Evolutionary conservation across 2,888 invertebrate species (phyloP), one percentile per base, ranked within the genome.

Genomic region (Oconnorella tubifera): DNA sequence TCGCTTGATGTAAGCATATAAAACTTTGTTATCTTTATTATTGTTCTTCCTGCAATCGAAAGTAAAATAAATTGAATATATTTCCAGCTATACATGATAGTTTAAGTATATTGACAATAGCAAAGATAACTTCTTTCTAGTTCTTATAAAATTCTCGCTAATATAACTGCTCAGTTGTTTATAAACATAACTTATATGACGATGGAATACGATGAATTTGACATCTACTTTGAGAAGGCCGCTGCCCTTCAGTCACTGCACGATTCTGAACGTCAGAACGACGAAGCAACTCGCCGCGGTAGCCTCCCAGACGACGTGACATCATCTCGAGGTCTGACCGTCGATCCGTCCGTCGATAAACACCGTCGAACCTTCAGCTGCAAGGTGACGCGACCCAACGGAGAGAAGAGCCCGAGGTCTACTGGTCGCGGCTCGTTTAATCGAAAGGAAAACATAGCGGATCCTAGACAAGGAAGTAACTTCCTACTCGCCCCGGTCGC

Each of bases 221-320:
- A 65, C 14, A 32, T 53, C 31, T 65, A 65, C 51, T 65, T 65
- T 32, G 23, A 49, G 62, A 65, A 62, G 33, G 57, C 65, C 19
- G 33, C 61, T 3, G 23, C 10, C 14, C 48, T 23, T 29, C 48
- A 31, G 28, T 29, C 19, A 23, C 56, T n/a, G 23, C 19, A 1
- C 6, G 40, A 40, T 14, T 33, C 32, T 48, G 40, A 33, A 19
- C 14, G 40, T 28, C 59, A 58, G 25, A 25, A 25, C 0, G n/a
- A 10, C 10, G 59, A 58, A 32, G 4, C 32, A 0, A 3, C 32
- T 25, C 33, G 59, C 23, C 32, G 59, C 23, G 59, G 59, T 14
- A 58, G 59, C 40, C 27, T 58, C 2, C 59, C 59, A 27, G 40
- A 32, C 4, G 33, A 32, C 10, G 59, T 40, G 1, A 58, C 48